These are phyloP conservation scores for Cyprinodon tularosa DNA, from an alignment of 2,113 vertebrate species.

Conservation along the genomic window DNA sequence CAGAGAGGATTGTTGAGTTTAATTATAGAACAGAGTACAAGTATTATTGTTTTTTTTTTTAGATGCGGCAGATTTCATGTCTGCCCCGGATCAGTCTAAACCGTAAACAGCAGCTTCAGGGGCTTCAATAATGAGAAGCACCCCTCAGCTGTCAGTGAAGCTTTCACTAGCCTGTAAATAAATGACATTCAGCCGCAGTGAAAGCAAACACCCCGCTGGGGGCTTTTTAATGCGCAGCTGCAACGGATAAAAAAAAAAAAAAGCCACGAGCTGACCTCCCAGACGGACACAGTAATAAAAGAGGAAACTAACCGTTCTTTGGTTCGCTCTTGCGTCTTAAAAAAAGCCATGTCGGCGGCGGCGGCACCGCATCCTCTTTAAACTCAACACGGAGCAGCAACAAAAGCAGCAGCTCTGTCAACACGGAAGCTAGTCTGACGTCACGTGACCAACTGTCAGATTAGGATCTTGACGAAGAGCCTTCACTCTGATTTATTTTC, in stretches of 20 bases:
- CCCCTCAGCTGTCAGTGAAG: conserved; percentile 29
- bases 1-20: not conserved
- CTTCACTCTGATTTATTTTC: conserved; percentile 25
- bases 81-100: not conserved
- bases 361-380: conserved; percentile 41
- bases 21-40: not conserved
- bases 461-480: accelerated
- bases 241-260: too few relatives aligned
- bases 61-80: not conserved
- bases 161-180: conserved; percentile 22
- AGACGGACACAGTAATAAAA: not conserved
- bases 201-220: not conserved
- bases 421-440: conserved; percentile 62
- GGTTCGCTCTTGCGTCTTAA: conserved; percentile 62
- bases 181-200: not conserved
- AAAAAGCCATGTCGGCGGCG: conserved; percentile 72
- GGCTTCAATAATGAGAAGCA: not conserved
- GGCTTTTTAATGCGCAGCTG: too few relatives aligned
- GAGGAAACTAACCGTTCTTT: conserved; percentile 72
- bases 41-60: not conserved
- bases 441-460: conserved; percentile 58
- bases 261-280: too few relatives aligned
- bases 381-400: conserved; percentile 2
- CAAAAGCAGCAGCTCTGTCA: conserved; percentile 32
- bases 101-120: conserved; percentile 3